These are phyloP conservation scores for Drosophila sp. DNA, from an alignment of 1,140 invertebrate species.

Conservation along the genomic window DNA sequence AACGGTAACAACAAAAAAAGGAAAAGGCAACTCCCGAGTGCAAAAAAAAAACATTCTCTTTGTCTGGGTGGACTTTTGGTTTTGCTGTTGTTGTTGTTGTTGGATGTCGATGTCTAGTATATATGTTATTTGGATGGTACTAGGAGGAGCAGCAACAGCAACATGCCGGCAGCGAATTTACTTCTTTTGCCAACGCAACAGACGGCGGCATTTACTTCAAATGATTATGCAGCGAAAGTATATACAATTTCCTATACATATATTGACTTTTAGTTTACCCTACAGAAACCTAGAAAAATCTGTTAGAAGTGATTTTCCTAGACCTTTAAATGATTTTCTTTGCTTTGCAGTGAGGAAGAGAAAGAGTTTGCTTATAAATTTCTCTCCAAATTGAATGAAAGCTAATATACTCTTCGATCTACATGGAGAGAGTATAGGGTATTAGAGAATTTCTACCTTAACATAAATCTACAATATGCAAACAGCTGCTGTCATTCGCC, in stretches of 20 bases:
- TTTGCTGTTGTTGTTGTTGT: not conserved
- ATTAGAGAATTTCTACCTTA: slow-evolving; percentile 16
- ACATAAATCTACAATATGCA: slow-evolving; percentile 75
- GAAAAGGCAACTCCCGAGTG: slow-evolving; percentile 44
- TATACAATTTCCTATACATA: slow-evolving; percentile 30
- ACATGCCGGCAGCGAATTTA: slow-evolving; percentile 76
- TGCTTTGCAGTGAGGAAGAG: too few species aligned
- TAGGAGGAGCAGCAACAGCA: slow-evolving; percentile 28
- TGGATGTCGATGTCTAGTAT: not conserved
- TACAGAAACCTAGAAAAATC: too few species aligned
- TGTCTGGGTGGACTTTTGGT: slow-evolving; percentile 60
- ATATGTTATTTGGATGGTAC: slow-evolving; percentile 46
- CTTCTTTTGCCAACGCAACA: slow-evolving; percentile 43
- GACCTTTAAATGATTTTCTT: too few species aligned
- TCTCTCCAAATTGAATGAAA: too few species aligned
- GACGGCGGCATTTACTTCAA: slow-evolving; percentile 70
- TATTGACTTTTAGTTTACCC: too few species aligned
- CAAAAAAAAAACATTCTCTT: slow-evolving; percentile 58
- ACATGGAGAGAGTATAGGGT: slow-evolving; percentile 62
- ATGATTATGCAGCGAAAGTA: slow-evolving; percentile 77
- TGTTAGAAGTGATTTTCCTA: too few species aligned
- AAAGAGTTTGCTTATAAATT: too few species aligned
- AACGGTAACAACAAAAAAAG: too few species aligned
- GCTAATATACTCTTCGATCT: slow-evolving; percentile 45
- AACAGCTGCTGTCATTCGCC: slow-evolving; percentile 77